Conservation (phyloP, 2,888 invertebrate species). For the Oasisia sp. region DNA sequence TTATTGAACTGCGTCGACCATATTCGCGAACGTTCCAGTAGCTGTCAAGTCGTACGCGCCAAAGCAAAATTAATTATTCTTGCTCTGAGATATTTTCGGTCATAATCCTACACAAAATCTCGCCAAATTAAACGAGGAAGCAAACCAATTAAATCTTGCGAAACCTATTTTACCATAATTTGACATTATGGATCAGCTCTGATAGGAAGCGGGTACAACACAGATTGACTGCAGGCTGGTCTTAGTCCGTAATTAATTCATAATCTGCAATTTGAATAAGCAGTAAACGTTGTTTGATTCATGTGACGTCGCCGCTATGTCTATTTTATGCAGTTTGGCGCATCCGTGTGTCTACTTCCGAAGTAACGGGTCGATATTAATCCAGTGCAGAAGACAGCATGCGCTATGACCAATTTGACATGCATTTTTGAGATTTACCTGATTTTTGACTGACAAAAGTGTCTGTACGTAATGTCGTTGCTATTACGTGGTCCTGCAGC, state of each 20-base stretch:
- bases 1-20: no score
- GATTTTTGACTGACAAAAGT: no score
- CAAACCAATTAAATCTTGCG: not conserved
- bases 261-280: not conserved
- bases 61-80: not conserved
- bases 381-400: no score
- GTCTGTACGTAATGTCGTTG: no score
- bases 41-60: not conserved
- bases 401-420: no score
- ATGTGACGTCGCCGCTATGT: not conserved
- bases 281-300: not conserved
- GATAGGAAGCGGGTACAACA: not conserved
- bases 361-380: not conserved
- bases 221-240: not conserved
- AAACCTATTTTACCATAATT: not conserved
- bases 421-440: no score
- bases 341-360: not conserved
- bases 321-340: not conserved
- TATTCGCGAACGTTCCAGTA: no score
- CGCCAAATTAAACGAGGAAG: not conserved
- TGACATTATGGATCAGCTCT: not conserved
- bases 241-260: not conserved
- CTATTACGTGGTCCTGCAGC: no score
- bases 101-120: slow-evolving; percentile 3
- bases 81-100: not conserved